phyloP scores from a whole-genome alignment of 2,113 vertebrate genomes.

The Mormyrus iriodes region DNA sequence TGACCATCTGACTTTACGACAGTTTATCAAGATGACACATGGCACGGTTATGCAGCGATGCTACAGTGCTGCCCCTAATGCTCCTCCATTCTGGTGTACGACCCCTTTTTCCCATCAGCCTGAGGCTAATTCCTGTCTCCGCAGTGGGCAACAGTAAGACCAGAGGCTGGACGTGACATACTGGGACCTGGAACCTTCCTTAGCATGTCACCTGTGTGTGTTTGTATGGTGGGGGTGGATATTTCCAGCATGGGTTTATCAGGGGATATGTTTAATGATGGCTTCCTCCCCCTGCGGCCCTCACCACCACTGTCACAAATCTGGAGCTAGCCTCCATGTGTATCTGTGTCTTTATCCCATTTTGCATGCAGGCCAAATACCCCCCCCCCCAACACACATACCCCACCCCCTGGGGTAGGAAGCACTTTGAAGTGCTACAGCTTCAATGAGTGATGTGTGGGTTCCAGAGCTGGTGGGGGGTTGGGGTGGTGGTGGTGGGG shows the following conservation, averaged over 20 bases:
- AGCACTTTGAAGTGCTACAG: slow-evolving; percentile 19
- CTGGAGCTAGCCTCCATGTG: neutral
- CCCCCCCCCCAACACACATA: neutral
- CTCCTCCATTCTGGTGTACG: neutral
- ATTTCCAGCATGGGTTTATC: neutral
- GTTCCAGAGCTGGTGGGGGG: neutral
- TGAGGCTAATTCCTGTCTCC: too few species aligned
- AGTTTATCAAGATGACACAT: neutral
- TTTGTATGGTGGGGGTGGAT: neutral
- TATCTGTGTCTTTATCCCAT: neutral
- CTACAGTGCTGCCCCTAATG: neutral
- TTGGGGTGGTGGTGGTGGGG: neutral
- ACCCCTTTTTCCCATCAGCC: neutral
- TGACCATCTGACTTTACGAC: neutral
- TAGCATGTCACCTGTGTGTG: neutral
- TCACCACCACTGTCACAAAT: neutral
- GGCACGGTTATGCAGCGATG: neutral
- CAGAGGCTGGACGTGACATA: neutral
- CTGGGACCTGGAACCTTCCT: neutral
- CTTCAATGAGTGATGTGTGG: slow-evolving; percentile 15
- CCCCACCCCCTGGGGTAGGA: neutral
- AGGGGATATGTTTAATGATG: neutral
- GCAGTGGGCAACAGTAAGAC: neutral
- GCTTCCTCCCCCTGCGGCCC: neutral
- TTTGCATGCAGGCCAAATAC: neutral